Percentiles rank a stretch among this genome's conserved stretches.
Evolutionary conservation across 2,797 vertebrate species (phyloP).

Genomic region (Etheostoma nigrum): DNA sequence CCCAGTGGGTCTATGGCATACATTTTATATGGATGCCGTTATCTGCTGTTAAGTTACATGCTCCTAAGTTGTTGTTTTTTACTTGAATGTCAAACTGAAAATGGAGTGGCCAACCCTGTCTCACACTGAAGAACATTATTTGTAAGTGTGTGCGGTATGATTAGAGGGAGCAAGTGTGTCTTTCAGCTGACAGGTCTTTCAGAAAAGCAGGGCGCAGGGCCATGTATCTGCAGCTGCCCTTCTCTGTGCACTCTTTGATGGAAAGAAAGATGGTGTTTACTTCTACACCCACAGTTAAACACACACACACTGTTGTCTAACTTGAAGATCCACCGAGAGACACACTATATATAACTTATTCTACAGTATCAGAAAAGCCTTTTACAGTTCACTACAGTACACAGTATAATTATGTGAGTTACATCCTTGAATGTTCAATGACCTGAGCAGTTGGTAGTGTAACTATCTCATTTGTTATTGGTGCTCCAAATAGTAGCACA

Average conservation of each 20-base stretch:
- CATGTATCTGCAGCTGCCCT: slow-evolving; percentile 85
- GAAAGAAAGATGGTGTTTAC: slow-evolving; percentile 65
- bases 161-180: slow-evolving; percentile 53
- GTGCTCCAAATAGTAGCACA: slow-evolving; percentile 42
- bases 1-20: slow-evolving; percentile 16
- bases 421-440: slow-evolving; percentile 26
- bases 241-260: slow-evolving; percentile 84
- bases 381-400: slow-evolving; percentile 3
- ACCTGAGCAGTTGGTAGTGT: slow-evolving; percentile 34
- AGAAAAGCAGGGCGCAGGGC: slow-evolving; percentile 76
- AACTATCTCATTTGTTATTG: slow-evolving; percentile 50
- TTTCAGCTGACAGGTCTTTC: slow-evolving; percentile 82
- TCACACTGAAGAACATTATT: slow-evolving; percentile 20
- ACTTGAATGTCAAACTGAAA: slow-evolving; percentile 36
- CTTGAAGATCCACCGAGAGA: slow-evolving; percentile 25
- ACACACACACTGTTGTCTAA: slow-evolving; percentile 57
- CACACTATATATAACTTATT: background rate
- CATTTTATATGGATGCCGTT: slow-evolving; percentile 14
- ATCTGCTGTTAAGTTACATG: slow-evolving; percentile 28
- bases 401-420: background rate
- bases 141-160: slow-evolving; percentile 32
- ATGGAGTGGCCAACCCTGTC: slow-evolving; percentile 25
- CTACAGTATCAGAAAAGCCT: slow-evolving; percentile 11
- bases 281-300: slow-evolving; percentile 43
- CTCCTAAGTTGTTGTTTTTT: slow-evolving; percentile 5